A percentile compares a stretch with the other conserved stretches of the same genome.
phyloP scores from a whole-genome alignment of 2,113 vertebrate species.

The Corythoichthys intestinalis region DNA sequence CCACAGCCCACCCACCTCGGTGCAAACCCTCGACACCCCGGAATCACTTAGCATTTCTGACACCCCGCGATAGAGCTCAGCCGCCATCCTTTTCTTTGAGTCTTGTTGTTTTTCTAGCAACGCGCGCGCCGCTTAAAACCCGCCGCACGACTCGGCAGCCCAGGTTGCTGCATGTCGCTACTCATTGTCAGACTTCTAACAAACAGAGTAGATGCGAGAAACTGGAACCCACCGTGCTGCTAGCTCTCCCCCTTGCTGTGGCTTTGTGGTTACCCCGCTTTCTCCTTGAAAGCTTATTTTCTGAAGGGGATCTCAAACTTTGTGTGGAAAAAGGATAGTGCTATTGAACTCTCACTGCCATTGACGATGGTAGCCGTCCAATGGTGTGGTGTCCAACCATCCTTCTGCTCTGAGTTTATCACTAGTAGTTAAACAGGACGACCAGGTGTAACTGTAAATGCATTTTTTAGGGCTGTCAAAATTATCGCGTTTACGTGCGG shows the following conservation, averaged over 20 bases:
- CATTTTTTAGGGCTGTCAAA: too few relatives aligned
- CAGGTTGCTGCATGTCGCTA: conserved; percentile 45
- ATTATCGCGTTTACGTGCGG: too few relatives aligned
- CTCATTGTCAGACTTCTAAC: conserved; percentile 49
- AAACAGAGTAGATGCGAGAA: conserved; percentile 47
- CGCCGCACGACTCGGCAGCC: conserved; percentile 17
- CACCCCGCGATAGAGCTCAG: conserved; percentile 24
- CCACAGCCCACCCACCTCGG: conserved; percentile 59
- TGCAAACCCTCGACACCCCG: conserved; percentile 11
- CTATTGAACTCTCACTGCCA: too few relatives aligned
- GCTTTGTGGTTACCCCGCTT: conserved; percentile 63
- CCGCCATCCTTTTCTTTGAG: conserved; percentile 4
- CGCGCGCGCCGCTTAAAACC: conserved; percentile 4
- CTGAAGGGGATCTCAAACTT: neutral
- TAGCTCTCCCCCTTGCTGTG: conserved; percentile 55
- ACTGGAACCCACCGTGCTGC: conserved; percentile 49
- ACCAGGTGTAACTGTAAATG: too few relatives aligned
- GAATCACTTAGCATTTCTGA: conserved; percentile 23
- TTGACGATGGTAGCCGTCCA: too few relatives aligned
- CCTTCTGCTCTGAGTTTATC: too few relatives aligned
- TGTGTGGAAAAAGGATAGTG: neutral
- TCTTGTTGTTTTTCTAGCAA: conserved; percentile 5
- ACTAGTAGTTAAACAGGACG: too few relatives aligned
- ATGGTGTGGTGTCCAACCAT: too few relatives aligned
- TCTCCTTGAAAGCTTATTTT: conserved; percentile 47